Conservation (phyloP, 2,888 invertebrate genomes). For the Macrosiphum euphorbiae region DNA sequence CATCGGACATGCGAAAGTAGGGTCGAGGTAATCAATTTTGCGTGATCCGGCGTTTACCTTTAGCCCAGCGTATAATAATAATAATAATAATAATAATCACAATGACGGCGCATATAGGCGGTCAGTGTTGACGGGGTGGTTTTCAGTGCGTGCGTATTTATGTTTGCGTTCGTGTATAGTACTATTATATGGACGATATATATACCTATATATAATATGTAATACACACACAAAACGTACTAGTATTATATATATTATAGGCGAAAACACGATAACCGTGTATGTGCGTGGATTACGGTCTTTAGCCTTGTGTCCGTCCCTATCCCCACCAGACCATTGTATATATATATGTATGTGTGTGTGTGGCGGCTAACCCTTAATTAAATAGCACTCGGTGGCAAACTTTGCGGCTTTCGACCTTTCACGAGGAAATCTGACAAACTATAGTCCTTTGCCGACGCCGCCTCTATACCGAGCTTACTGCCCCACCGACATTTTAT, state of each 20-base stretch:
- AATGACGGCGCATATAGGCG: not conserved
- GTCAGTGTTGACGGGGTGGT: slow-evolving; percentile 16
- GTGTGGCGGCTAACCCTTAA: slow-evolving; percentile 48
- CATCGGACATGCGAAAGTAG: slow-evolving; percentile 5
- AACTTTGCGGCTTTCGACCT: slow-evolving; percentile 64
- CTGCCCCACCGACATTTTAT: slow-evolving; percentile 4
- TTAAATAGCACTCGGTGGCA: slow-evolving; percentile 60
- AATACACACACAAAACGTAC: not conserved
- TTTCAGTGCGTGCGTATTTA: not conserved
- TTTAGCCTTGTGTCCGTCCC: slow-evolving; percentile 50
- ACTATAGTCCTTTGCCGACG: slow-evolving; percentile 35
- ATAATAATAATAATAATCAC: slow-evolving; percentile 7
- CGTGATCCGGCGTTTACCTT: not conserved
- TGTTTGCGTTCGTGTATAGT: not conserved
- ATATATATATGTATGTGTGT: not conserved
- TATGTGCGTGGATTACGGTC: slow-evolving; percentile 45
- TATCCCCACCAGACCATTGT: not conserved
- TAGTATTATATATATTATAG: not conserved
- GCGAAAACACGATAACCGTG: slow-evolving; percentile 38
- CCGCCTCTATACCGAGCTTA: not conserved
- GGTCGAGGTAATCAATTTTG: slow-evolving; percentile 13
- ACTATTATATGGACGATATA: not conserved
- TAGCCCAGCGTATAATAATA: slow-evolving; percentile 6
- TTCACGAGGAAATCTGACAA: slow-evolving; percentile 57
- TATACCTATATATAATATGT: not conserved